Evolutionary conservation across 2,888 invertebrate species (phyloP).

Genomic region (Euplexia lucipara): DNA sequence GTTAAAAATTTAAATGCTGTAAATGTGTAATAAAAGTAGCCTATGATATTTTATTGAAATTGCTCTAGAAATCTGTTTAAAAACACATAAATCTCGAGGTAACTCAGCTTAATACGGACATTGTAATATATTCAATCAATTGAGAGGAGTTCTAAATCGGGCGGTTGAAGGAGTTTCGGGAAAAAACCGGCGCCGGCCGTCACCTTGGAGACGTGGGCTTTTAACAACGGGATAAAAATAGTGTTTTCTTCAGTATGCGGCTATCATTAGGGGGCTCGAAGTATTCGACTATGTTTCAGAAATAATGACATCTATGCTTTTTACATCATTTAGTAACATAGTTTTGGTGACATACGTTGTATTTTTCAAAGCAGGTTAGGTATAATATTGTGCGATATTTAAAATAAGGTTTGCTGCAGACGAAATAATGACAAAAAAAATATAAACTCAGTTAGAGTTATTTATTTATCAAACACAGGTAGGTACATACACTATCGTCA

Average conservation of each 20-base stretch:
- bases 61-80: not conserved
- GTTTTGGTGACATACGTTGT: too few relatives aligned
- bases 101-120: conserved; percentile 30
- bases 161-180: conserved; percentile 19
- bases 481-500: too few relatives aligned
- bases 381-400: too few relatives aligned
- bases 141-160: conserved; percentile 51
- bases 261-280: not conserved
- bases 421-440: too few relatives aligned
- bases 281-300: conserved; percentile 12
- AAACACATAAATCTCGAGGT: conserved; percentile 14
- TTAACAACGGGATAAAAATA: conserved; percentile 63
- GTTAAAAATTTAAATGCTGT: too few relatives aligned
- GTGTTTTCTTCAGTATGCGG: conserved; percentile 1
- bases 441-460: too few relatives aligned
- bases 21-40: not conserved
- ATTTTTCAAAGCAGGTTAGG: too few relatives aligned
- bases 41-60: not conserved
- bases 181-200: conserved; percentile 42
- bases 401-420: too few relatives aligned
- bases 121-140: conserved; percentile 53
- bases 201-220: conserved; percentile 55
- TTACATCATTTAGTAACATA: not conserved
- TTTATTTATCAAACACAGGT: too few relatives aligned
- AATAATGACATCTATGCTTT: not conserved